These are phyloP conservation scores for Scyliorhinus canicula DNA, from an alignment of 2,797 vertebrate species.

Conservation along the genomic window DNA sequence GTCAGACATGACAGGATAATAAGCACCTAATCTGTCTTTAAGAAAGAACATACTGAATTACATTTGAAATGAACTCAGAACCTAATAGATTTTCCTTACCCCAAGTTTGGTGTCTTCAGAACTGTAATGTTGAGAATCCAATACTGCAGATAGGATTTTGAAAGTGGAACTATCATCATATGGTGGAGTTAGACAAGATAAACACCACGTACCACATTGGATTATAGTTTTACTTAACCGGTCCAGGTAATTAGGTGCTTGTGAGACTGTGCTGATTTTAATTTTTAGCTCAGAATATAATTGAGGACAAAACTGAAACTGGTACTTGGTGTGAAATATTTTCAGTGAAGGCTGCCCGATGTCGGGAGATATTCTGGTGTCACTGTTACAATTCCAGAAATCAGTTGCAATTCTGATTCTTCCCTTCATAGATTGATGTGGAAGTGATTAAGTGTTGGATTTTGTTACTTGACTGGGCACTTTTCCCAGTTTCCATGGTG, in stretches of 20 bases:
- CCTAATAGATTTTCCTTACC: not conserved
- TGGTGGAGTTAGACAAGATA: not conserved
- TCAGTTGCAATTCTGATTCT: not conserved
- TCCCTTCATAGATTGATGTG: not conserved
- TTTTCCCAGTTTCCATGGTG: slow-evolving; percentile 29
- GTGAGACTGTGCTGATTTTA: not conserved
- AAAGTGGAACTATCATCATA: not conserved
- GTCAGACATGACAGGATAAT: not conserved
- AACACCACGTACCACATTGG: not conserved
- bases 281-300: not conserved
- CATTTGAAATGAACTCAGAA: not conserved
- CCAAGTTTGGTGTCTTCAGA: not conserved
- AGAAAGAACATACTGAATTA: not conserved
- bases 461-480: not conserved
- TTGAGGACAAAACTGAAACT: not conserved
- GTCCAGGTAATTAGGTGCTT: not conserved
- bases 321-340: not conserved
- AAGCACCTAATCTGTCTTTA: not conserved
- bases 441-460: slow-evolving; percentile 10
- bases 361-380: not conserved
- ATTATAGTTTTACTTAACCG: not conserved
- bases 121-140: not conserved
- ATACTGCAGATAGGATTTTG: not conserved
- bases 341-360: not conserved
- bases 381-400: not conserved